Evolutionary conservation across 2,113 vertebrate species (phyloP).

Genomic region (Engraulis encrasicolus): DNA sequence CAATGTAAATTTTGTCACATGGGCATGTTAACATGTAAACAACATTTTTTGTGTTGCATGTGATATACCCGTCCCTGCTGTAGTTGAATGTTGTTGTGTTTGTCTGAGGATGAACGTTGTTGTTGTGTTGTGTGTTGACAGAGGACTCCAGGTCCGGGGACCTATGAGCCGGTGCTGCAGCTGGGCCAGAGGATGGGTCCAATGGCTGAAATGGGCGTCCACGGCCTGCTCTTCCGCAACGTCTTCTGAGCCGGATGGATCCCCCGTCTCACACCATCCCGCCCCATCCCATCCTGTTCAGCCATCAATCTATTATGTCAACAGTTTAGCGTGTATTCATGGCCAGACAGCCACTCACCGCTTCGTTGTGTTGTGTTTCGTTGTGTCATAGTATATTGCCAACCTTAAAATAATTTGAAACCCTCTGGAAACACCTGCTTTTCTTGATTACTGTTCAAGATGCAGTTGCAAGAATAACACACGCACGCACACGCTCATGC

Average conservation of each 20-base stretch:
- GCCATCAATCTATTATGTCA: not conserved
- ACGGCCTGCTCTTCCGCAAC: constrained; percentile 65
- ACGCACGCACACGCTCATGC: too few species aligned
- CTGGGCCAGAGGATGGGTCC: constrained; percentile 57
- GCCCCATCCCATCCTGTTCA: not conserved
- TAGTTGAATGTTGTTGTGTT: not conserved
- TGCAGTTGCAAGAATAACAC: not conserved
- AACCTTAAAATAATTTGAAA: not conserved
- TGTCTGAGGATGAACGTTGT: not conserved
- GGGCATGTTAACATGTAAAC: too few species aligned
- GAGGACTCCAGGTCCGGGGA: constrained; percentile 76
- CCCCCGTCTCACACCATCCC: too few species aligned
- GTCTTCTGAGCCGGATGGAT: constrained; percentile 58
- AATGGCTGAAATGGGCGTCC: constrained; percentile 56
- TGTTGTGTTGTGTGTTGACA: constrained; percentile 53
- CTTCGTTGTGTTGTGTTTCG: not conserved
- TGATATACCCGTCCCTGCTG: not conserved
- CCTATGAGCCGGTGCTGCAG: constrained; percentile 62
- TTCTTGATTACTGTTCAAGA: not conserved
- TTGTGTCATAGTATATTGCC: not conserved
- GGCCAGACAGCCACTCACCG: not conserved
- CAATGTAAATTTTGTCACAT: too few species aligned
- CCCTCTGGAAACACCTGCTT: not conserved
- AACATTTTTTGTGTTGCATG: too few species aligned
- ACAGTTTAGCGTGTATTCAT: not conserved